These are phyloP conservation scores for Thamnophis sirtalis DNA, from an alignment of 2,113 vertebrate genomes.

Conservation along the genomic window DNA sequence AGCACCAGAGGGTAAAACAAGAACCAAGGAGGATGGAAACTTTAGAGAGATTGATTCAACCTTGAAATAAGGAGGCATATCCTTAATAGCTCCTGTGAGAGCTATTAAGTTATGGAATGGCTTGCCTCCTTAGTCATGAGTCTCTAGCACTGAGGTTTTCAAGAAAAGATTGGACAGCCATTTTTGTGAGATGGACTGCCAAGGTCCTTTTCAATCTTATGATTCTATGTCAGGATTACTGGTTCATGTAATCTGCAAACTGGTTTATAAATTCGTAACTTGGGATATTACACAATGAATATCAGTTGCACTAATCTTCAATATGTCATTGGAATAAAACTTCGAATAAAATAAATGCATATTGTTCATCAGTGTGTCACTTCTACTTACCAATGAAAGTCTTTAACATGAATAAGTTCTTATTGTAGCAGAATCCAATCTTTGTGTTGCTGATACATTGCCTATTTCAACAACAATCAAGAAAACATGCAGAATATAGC, in stretches of 20 bases:
- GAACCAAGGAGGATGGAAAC: neutral
- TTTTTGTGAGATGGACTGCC: neutral
- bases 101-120: neutral
- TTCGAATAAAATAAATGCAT: neutral
- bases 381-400: slow-evolving; percentile 75
- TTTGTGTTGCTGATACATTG: slow-evolving; percentile 85
- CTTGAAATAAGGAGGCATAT: neutral
- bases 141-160: neutral
- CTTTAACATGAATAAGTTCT: slow-evolving; percentile 98
- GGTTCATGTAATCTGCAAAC: neutral
- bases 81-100: neutral
- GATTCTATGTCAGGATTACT: neutral
- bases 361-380: neutral
- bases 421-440: slow-evolving; percentile 93
- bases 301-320: neutral
- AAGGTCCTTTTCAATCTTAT: neutral
- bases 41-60: neutral
- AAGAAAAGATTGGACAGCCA: neutral
- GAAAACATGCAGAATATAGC: slow-evolving; percentile 84
- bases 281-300: neutral
- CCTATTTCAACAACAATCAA: slow-evolving; percentile 74
- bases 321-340: neutral
- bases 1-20: neutral
- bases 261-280: neutral
- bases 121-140: neutral